Conservation (phyloP, 1,140 invertebrate species). For the Zelostemma sp. region DNA sequence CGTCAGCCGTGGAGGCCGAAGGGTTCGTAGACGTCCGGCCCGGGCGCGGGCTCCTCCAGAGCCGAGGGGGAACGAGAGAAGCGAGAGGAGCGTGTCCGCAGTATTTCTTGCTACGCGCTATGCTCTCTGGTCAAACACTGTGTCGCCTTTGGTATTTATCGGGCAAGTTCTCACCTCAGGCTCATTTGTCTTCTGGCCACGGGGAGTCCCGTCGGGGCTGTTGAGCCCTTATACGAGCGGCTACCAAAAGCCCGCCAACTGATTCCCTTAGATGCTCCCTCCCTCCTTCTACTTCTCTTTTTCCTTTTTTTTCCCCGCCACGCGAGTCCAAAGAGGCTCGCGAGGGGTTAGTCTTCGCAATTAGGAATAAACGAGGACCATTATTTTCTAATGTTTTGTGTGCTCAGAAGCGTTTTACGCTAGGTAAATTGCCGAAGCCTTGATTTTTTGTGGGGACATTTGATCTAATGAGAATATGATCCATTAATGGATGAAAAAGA, state of each 20-base stretch:
- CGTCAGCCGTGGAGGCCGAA: constrained; percentile 5
- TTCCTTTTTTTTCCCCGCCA: constrained; percentile 43
- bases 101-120: constrained; percentile 66
- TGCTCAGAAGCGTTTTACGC: too few relatives aligned
- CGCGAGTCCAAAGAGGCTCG: constrained; percentile 39
- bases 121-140: constrained; percentile 69
- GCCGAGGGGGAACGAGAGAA: constrained; percentile 26
- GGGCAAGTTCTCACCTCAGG: constrained; percentile 71
- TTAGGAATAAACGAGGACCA: constrained; percentile 45
- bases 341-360: constrained; percentile 32
- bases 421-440: too few relatives aligned
- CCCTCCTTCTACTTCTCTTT: constrained; percentile 3
- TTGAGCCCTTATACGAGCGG: constrained; percentile 48
- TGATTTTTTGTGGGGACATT: too few relatives aligned
- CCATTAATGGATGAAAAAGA: neutral
- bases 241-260: constrained; percentile 46
- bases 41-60: constrained; percentile 21
- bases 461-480: neutral
- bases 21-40: constrained; percentile 36
- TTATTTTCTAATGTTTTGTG: constrained; percentile 37
- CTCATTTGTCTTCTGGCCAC: constrained; percentile 70
- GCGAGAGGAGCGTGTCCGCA: constrained; percentile 51
- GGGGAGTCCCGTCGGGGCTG: constrained; percentile 58
- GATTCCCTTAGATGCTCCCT: constrained; percentile 33
- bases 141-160: constrained; percentile 72